Conservation (phyloP, 2,113 vertebrate genomes). For the Capra hircus region DNA sequence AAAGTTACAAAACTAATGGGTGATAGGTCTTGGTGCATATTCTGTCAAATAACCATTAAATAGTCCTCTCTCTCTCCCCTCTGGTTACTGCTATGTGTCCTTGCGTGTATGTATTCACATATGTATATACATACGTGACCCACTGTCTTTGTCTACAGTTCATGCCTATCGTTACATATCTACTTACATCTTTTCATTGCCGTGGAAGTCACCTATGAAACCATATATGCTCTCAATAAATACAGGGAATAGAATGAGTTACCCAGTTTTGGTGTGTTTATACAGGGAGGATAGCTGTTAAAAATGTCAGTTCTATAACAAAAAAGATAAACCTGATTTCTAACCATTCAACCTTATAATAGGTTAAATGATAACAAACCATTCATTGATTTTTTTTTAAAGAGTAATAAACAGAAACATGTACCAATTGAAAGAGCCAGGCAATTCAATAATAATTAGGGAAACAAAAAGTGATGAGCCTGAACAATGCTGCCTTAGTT, state of each 20-base stretch:
- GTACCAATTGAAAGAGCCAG: slow-evolving; percentile 55
- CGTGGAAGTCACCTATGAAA: neutral
- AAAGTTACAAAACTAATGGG: neutral
- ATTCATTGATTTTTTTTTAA: slow-evolving; percentile 61
- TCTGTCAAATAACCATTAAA: neutral
- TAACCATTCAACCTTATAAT: slow-evolving; percentile 61
- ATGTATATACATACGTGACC: neutral
- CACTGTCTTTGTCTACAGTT: neutral
- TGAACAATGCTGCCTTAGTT: slow-evolving; percentile 48
- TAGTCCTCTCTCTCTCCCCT: neutral
- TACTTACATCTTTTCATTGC: neutral
- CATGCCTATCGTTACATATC: neutral
- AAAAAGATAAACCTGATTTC: slow-evolving; percentile 52
- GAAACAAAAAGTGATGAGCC: slow-evolving; percentile 66
- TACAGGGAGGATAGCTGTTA: neutral
- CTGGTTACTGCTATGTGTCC: neutral
- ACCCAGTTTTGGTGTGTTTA: neutral
- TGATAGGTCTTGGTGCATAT: neutral
- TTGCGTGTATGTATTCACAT: neutral
- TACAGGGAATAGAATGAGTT: neutral
- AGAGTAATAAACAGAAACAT: slow-evolving; percentile 62
- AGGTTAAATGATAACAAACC: slow-evolving; percentile 68
- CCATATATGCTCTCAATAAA: neutral
- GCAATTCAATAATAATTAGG: slow-evolving; percentile 69
- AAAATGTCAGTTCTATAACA: slow-evolving; percentile 50